Percentiles rank a stretch among this genome's conserved stretches.
phyloP scores from a whole-genome alignment of 2,113 vertebrate genomes.

The Sphaerodactylus townsendi region DNA sequence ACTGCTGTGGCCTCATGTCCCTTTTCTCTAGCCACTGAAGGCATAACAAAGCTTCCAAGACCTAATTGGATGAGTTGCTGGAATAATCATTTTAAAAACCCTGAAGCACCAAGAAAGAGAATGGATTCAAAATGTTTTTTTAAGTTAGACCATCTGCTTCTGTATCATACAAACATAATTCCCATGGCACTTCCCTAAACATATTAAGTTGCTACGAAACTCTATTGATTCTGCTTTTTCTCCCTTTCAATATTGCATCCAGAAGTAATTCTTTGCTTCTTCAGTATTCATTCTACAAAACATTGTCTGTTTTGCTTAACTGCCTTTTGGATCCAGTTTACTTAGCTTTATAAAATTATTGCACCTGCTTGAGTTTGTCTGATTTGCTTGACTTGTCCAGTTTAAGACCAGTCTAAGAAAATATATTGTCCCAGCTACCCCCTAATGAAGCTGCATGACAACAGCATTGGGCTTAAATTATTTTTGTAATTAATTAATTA shows the following conservation, averaged over 20 bases:
- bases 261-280: slow-evolving; percentile 37
- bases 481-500: too few relatives aligned
- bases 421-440: too few relatives aligned
- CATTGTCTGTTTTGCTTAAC: slow-evolving; percentile 51
- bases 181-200: background rate
- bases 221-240: background rate
- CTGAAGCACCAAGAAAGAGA: background rate
- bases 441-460: too few relatives aligned
- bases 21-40: too few relatives aligned
- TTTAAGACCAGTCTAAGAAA: too few relatives aligned
- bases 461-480: too few relatives aligned
- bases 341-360: background rate
- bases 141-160: slow-evolving; percentile 27
- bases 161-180: slow-evolving; percentile 10
- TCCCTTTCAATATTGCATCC: slow-evolving; percentile 42
- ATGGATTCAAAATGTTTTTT: background rate
- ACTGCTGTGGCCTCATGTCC: too few relatives aligned
- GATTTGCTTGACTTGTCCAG: too few relatives aligned
- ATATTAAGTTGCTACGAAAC: background rate
- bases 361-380: background rate
- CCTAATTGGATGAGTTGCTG: too few relatives aligned
- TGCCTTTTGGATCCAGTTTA: slow-evolving; percentile 19
- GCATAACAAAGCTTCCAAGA: too few relatives aligned
- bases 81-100: background rate
- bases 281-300: slow-evolving; percentile 39